Evolutionary conservation across 2,888 invertebrate genomes (phyloP), one percentile per base, ranked within the genome.

Genomic region (Willowsia nigromaculata): DNA sequence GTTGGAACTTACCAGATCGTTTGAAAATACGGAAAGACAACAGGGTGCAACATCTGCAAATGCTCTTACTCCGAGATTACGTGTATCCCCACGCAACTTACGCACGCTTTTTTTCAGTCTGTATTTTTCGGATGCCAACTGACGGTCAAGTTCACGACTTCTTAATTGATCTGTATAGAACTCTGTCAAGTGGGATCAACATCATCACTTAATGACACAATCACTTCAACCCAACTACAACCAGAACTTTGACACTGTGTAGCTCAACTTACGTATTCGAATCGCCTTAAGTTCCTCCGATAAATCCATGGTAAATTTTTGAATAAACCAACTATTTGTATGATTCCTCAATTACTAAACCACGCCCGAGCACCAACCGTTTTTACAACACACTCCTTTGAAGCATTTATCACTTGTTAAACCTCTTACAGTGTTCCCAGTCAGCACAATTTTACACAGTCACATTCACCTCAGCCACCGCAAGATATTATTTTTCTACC

Each of bases 151-250:
- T 30, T 90, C 89, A 71, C 89, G 40, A 13, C 89, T 86, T 80
- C 84, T 90, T 43, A 86, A 89, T 11, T 85, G 85, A 37, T 85
- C 89, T 27, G 90, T 85, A 33, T 90, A 90, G 40, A 90, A 33
- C 22, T 88, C 90, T 86, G 22, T 0, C 53, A 68, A 56, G 7
- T 6, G 22, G 18, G 53, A 13, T 7, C 4, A 53, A 53, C 25
- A 80, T 6, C 6, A 56, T 30, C 6, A 18, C 4, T 56, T 33
- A 76, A 43, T 22, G 13, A 9, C 11, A 11, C 37, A 15, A 22
- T 40, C 33, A 22, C 1, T 82, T 56, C 33, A 22, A 47, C 2
- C 37, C 40, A 76, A 56, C 0, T 59, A 59, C 13, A n/a, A n/a
- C n/a, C n/a, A n/a, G n/a, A n/a, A n/a, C n/a, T n/a, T n/a, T n/a